Evolutionary conservation across 2,113 vertebrate genomes (phyloP), one percentile per base, ranked within the genome.

Genomic region (Calyptomena viridis): DNA sequence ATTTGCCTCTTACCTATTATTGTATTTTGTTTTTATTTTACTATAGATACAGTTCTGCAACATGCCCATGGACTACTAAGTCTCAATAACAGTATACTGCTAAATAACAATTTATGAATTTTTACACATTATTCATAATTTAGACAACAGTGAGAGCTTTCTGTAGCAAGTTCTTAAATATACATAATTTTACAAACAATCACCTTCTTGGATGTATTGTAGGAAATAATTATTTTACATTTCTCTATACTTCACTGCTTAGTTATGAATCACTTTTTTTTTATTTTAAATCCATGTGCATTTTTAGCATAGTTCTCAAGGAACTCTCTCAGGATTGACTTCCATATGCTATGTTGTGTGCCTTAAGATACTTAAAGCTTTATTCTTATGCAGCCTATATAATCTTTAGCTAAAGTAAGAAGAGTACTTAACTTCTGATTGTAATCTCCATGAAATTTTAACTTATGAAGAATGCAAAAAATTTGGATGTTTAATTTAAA

Each of bases 401-500:
- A 24, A 92, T 89, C 94, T 97, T 90, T 80, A 92, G 66, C 69
- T 90, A 66, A 94, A 92, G 27, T 84, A 80, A 89, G 75, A 23
- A 83, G 13, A 83, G 16, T 62, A 72, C 39, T 71, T 84, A 92
- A 92, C 47, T 94, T 93, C 69, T 52, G 17, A 55, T 76, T 90
- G 28, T 55, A 82, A 78, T 50, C 22, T 84, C 58, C 71, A 46
- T 14, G 49, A 86, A 87, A 52, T 64, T 94, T 75, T n/a, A 96
- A 93, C 62, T 94, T 87, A 56, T 1, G 7, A 76, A 67, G 68
- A 86, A n/a, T 16, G 77, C 44, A 87, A 76, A 86, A 56, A 11
- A 39, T 22, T 87, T 39, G 33, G 25, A 44, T 58, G 27, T 95
- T 97, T 96, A 97, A 96, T 89, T 95, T 89, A 96, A 95, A 94